Evolutionary conservation across 2,113 vertebrate species (phyloP), one percentile per base, ranked within the genome.

Genomic region (Chlamydotis undulata): DNA sequence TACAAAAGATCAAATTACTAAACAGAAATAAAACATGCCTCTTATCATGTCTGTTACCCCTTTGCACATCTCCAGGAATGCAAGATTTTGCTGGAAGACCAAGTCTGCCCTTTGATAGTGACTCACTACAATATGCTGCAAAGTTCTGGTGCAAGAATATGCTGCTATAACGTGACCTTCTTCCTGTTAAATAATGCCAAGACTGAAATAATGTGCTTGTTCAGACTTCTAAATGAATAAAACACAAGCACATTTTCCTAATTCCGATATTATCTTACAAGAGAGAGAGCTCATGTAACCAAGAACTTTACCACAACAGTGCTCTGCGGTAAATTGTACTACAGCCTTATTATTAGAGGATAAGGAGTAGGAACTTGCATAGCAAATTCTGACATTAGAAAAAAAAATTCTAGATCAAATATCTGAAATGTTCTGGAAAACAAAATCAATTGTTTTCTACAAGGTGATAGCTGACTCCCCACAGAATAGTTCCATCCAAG

Each of bases 151-250:
- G 74, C 22, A 87, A 67, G 88, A 87, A 75, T 71, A 23, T 68
- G 57, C 35, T 79, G 69, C 28, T 89, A 43, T 45, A 94, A 75
- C 5, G 8, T 92, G 86, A 94, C 88, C 73, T 94, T 93, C 78
- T 59, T 94, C 73, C 57, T 65, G 39, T 89, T 90, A 93, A 86
- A 78, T 81, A 93, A 93, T 78, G 64, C 64, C 88, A 92, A 86
- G 52, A 28, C 24, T 84, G 73, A 60, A 87, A 39, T 86, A 90
- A 86, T 28, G 29, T 71, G 10, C 90, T 92, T 94, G 88, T 75
- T 90, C 12, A 12, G 90, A 88, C 60, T 83, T 89, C 75, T 89
- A 91, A 86, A 87, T 3, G 19, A 95, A 92, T 81, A 39, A 78
- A 92, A 90, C 90, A 60, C 73, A 89, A 87, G 79, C 24, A 71